Evolutionary conservation across 1,140 invertebrate species (phyloP).

Genomic region (Chironomus tepperi): DNA sequence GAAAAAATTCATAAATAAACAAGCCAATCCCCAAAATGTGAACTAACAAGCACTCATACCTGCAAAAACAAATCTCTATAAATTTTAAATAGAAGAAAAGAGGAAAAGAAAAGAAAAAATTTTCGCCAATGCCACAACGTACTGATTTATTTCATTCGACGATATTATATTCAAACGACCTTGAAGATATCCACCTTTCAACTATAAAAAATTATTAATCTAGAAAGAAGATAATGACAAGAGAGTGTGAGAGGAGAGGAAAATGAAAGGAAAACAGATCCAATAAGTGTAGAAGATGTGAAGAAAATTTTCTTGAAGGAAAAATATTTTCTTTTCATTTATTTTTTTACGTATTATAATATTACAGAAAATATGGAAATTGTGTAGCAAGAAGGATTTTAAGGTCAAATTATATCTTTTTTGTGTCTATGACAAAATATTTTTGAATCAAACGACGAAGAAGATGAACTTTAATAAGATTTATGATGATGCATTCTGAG

Average conservation of each 20-base stretch:
- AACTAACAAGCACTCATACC: too few species aligned
- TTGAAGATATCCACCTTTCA: slow-evolving; percentile 8
- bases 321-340: slow-evolving; percentile 15
- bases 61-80: neutral
- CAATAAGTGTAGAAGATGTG: neutral
- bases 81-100: neutral
- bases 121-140: neutral
- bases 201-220: neutral
- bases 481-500: too few species aligned
- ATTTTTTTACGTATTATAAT: slow-evolving; percentile 8
- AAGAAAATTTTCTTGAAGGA: neutral
- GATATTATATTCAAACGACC: neutral
- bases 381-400: neutral
- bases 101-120: neutral
- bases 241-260: neutral
- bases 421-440: neutral
- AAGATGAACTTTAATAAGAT: too few species aligned
- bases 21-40: too few species aligned
- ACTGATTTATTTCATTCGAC: neutral
- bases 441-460: too few species aligned
- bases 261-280: slow-evolving; percentile 8
- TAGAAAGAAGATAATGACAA: too few species aligned
- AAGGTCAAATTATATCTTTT: neutral
- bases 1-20: too few species aligned
- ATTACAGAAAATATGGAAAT: neutral